Percentiles rank a stretch among this genome's conserved stretches.
Conservation (phyloP, 2,797 vertebrate species). For the Kryptopterus vitreolus region DNA sequence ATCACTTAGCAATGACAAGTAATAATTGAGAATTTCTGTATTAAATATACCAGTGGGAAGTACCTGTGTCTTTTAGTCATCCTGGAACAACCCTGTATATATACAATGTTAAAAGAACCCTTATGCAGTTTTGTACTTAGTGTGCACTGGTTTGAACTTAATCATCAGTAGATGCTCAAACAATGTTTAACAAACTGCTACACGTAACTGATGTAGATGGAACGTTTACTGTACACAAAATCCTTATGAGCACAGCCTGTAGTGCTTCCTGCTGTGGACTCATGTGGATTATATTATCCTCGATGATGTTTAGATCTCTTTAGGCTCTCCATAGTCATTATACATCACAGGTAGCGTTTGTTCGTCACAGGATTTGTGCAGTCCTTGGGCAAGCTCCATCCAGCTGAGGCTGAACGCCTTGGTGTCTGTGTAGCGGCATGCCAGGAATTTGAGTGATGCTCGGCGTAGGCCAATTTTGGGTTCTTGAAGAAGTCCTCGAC, state of each 20-base stretch:
- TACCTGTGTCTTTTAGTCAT: not conserved
- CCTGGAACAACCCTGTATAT: not conserved
- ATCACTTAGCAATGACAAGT: not conserved
- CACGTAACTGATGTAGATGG: constrained; percentile 4
- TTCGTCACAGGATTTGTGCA: constrained; percentile 94
- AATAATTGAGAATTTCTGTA: not conserved
- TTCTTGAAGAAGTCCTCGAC: constrained; percentile 91
- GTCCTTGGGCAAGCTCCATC: constrained; percentile 87
- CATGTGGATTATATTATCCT: not conserved
- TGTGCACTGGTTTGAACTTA: not conserved
- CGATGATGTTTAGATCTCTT: constrained; percentile 75
- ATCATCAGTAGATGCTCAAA: not conserved
- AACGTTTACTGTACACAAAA: constrained; percentile 12
- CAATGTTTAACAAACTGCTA: constrained; percentile 10
- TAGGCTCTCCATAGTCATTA: constrained; percentile 94
- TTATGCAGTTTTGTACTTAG: not conserved
- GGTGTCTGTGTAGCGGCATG: constrained; percentile 96
- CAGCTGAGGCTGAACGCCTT: constrained; percentile 91
- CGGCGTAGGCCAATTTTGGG: constrained; percentile 92
- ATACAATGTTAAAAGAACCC: not conserved
- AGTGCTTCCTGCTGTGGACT: not conserved
- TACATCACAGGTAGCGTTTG: constrained; percentile 91
- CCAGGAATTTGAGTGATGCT: constrained; percentile 87
- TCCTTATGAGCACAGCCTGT: constrained; percentile 20
- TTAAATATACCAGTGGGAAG: not conserved